phyloP scores from a whole-genome alignment of 2,888 invertebrate species.

The Cyclophora punctaria region DNA sequence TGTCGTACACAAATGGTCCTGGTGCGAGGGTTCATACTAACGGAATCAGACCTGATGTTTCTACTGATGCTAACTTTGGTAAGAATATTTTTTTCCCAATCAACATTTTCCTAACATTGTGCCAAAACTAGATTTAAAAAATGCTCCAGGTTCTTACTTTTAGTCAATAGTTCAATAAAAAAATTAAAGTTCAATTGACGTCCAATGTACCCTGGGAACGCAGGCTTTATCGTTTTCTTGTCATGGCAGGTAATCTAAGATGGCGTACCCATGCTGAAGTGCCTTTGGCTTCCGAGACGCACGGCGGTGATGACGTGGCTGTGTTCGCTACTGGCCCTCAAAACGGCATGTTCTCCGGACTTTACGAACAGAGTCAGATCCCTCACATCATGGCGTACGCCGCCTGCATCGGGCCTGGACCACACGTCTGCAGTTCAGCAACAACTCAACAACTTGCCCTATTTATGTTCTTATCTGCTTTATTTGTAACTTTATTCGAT shows the following conservation, averaged over 20 bases:
- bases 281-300: conserved; percentile 78
- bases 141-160: no score
- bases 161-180: no score
- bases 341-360: conserved; percentile 83
- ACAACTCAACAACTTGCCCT: neutral
- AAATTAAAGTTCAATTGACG: no score
- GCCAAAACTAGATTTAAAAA: no score
- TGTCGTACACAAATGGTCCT: conserved; percentile 70
- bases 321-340: conserved; percentile 82
- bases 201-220: no score
- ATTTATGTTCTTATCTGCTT: neutral
- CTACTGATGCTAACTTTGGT: conserved; percentile 42
- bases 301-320: conserved; percentile 86
- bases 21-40: conserved; percentile 75
- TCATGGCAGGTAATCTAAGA: conserved; percentile 18
- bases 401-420: conserved; percentile 78
- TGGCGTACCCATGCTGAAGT: conserved; percentile 61
- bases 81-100: conserved; percentile 30
- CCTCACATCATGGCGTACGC: conserved; percentile 84
- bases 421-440: conserved; percentile 37
- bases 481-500: neutral
- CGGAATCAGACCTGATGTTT: conserved; percentile 65
- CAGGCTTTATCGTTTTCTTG: neutral
- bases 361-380: conserved; percentile 85
- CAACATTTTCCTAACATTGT: no score